Base-by-base conservation (phyloP, 2,797 vertebrate species). In the Bucorvus abyssinicus region DNA sequence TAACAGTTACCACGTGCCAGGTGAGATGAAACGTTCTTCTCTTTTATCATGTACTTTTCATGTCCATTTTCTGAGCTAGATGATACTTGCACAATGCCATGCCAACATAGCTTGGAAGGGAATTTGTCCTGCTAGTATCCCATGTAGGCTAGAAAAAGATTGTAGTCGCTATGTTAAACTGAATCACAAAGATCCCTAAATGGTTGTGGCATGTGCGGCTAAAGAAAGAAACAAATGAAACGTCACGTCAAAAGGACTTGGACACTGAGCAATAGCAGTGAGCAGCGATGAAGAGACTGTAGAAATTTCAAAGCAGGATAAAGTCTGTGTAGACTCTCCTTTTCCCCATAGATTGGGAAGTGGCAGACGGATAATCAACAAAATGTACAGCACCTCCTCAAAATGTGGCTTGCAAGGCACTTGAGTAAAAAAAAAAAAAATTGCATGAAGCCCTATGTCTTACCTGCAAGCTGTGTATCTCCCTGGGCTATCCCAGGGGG, bases 371-470 rank as follows among this genome's bases (percentile, higher is more conserved):
- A 20, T 79, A 77, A 44, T 68, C 36, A 49, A 52, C 24, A 74
- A 76, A 93, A 52, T 6, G 8, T 26, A 16, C 12, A 69, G 26
- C 12, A 71, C 13, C 24, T 57, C 30, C 32, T 44, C 32, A 3
- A 67, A 19, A 36, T n/a, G 36, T 7, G 26, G 67, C 40, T 40
- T 85, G 52, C 14, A 45, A 90, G 61, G 17, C 3, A 30, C 7
- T 19, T 44, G 7, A 30, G 12, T 26, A 4, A 36, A 50, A 55
- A 49, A 45, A 19, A 45, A 23, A 18, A 42, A 12, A 40, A 40
- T 40, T 2, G 1, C 12, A 7, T 6, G 8, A 71, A 77, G 30
- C 3, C 12, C 7, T n/a, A 1, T 1, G 3, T 53, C 45, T 8
- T 67, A 34, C 19, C 27, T 30, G 23, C 2, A 21, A 53, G 29